Evolutionary conservation across 1,140 invertebrate species (phyloP).

Genomic region (Riptortus pedestris): DNA sequence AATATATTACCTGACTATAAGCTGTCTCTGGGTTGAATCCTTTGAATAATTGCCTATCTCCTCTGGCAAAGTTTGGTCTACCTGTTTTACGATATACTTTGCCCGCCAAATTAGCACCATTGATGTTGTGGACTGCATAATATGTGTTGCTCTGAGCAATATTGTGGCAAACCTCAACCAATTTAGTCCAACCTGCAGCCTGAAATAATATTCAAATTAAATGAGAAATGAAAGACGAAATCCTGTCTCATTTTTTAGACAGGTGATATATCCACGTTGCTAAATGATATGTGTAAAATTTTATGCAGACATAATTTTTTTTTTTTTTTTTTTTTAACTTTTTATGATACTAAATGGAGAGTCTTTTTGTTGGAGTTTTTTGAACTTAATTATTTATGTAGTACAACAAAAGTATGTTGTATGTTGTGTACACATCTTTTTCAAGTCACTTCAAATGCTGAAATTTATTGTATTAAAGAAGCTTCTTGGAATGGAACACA

Average conservation of each 20-base stretch:
- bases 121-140: conserved; percentile 21
- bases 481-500: too few relatives aligned
- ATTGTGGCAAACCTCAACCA: conserved; percentile 25
- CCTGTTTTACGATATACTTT: conserved; percentile 15
- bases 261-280: background rate
- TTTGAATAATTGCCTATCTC: conserved; percentile 27
- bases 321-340: background rate
- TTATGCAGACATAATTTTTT: background rate
- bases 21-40: conserved; percentile 28
- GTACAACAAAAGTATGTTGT: too few relatives aligned
- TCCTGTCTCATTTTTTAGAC: background rate
- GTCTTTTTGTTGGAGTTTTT: background rate
- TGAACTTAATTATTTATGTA: too few relatives aligned
- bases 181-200: conserved; percentile 7
- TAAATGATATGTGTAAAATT: background rate
- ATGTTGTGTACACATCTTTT: too few relatives aligned
- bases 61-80: conserved; percentile 26
- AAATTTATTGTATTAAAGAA: too few relatives aligned
- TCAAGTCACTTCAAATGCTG: too few relatives aligned
- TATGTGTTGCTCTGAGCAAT: conserved; percentile 10
- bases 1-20: conserved; percentile 28
- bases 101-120: conserved; percentile 21
- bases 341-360: background rate
- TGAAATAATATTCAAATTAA: background rate
- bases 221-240: background rate